These are phyloP conservation scores for Drosophila micromelanica DNA, from an alignment of 1,140 invertebrate genomes.

Conservation along the genomic window DNA sequence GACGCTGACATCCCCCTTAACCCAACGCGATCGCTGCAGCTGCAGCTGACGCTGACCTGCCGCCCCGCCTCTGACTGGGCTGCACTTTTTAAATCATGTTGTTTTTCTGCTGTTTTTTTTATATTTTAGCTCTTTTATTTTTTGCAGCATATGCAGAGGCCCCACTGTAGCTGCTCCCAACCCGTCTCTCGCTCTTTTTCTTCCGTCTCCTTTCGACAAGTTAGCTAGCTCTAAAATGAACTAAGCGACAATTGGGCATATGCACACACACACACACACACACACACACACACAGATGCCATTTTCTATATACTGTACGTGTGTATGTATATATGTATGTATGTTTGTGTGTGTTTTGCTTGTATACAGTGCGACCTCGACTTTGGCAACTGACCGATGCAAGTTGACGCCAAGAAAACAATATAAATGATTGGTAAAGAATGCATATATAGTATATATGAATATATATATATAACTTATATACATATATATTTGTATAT, in stretches of 20 bases:
- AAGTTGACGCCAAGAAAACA: constrained; percentile 2
- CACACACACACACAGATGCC: no score
- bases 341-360: constrained; percentile 8
- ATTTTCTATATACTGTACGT: background rate
- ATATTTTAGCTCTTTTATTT: background rate
- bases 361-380: constrained; percentile 56
- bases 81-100: constrained; percentile 33
- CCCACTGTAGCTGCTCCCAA: background rate
- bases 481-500: constrained; percentile 7
- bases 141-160: constrained; percentile 46
- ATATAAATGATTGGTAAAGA: background rate
- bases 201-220: background rate
- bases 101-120: constrained; percentile 16
- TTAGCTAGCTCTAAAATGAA: constrained; percentile 26
- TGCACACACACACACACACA: constrained; percentile 21
- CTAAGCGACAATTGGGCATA: constrained; percentile 30
- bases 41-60: constrained; percentile 26
- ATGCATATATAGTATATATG: constrained; percentile 7
- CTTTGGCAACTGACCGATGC: constrained; percentile 70
- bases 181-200: background rate
- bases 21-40: constrained; percentile 13
- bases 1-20: constrained; percentile 17
- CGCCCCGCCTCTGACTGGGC: constrained; percentile 8
- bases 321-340: background rate
- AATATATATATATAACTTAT: constrained; percentile 7